phyloP scores from a whole-genome alignment of 2,797 vertebrate species.

The Miichthys miiuy region DNA sequence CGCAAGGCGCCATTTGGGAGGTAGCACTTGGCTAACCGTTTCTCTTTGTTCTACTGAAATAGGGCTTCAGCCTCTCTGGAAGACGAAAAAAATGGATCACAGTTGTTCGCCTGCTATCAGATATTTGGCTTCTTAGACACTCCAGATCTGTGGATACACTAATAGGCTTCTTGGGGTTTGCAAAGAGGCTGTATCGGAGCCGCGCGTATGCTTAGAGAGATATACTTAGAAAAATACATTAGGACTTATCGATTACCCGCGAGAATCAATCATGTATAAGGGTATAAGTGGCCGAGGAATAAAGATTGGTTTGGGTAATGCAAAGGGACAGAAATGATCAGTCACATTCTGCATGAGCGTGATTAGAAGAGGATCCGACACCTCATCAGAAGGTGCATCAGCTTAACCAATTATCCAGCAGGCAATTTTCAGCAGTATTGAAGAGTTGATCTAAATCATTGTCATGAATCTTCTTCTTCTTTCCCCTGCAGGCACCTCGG shows the following conservation, averaged over 20 bases:
- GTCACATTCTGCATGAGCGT: conserved; percentile 56
- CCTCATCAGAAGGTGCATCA: conserved; percentile 73
- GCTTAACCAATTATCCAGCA: conserved; percentile 64
- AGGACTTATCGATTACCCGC: conserved; percentile 69
- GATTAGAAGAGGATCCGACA: conserved; percentile 67
- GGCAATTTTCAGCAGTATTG: conserved; percentile 59
- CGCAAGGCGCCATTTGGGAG: conserved; percentile 78
- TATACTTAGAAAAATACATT: conserved; percentile 75
- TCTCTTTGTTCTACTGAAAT: conserved; percentile 74
- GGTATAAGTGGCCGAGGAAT: conserved; percentile 55
- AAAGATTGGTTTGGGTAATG: conserved; percentile 66
- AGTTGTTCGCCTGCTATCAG: conserved; percentile 56
- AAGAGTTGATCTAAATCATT: conserved; percentile 63
- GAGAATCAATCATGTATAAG: conserved; percentile 65
- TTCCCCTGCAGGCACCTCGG: conserved; percentile 88
- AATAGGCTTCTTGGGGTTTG: conserved; percentile 72
- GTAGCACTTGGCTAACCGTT: conserved; percentile 75
- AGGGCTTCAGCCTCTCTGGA: conserved; percentile 61
- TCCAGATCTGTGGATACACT: conserved; percentile 64
- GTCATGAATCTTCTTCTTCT: conserved; percentile 43
- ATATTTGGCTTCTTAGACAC: conserved; percentile 66
- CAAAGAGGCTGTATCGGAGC: conserved; percentile 38
- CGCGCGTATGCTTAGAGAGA: conserved; percentile 49
- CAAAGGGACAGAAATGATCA: conserved; percentile 61
- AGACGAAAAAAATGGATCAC: conserved; percentile 68